Conservation (phyloP, 2,113 vertebrate genomes). For the Chiloscyllium plagiosum region DNA sequence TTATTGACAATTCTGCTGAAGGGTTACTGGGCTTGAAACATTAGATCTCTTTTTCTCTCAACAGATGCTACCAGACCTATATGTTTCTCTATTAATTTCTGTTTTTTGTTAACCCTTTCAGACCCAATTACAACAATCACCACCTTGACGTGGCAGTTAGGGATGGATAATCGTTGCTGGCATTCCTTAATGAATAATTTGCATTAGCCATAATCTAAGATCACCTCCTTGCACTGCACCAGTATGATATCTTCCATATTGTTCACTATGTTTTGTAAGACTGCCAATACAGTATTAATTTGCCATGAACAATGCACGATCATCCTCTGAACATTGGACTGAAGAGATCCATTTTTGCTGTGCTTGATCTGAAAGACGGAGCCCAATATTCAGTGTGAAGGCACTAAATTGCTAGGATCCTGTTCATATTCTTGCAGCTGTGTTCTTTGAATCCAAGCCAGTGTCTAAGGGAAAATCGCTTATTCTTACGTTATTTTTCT, state of each 20-base stretch:
- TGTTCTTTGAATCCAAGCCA: conserved; percentile 26
- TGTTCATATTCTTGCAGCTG: not conserved
- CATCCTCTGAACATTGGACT: not conserved
- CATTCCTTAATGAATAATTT: not conserved
- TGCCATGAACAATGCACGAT: not conserved
- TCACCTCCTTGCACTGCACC: not conserved
- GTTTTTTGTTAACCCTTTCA: not conserved
- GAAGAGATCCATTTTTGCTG: not conserved
- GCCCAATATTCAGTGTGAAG: not conserved
- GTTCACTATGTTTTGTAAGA: not conserved
- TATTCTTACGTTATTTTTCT: conserved; percentile 28
- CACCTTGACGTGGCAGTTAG: not conserved
- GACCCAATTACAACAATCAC: not conserved
- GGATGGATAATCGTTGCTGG: not conserved
- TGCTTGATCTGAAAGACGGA: not conserved
- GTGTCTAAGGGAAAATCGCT: not conserved
- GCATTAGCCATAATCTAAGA: not conserved
- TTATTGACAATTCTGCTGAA: too few species aligned
- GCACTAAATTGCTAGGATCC: not conserved
- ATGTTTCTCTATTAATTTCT: too few species aligned
- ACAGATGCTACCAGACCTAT: too few species aligned
- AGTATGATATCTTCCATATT: not conserved
- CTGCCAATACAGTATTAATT: not conserved
- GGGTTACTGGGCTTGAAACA: too few species aligned
- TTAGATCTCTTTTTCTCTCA: too few species aligned